Percentiles rank a stretch among this genome's conserved stretches.
phyloP scores from a whole-genome alignment of 64 coral and sea anemone genomes.

The Actinia tenebrosa region DNA sequence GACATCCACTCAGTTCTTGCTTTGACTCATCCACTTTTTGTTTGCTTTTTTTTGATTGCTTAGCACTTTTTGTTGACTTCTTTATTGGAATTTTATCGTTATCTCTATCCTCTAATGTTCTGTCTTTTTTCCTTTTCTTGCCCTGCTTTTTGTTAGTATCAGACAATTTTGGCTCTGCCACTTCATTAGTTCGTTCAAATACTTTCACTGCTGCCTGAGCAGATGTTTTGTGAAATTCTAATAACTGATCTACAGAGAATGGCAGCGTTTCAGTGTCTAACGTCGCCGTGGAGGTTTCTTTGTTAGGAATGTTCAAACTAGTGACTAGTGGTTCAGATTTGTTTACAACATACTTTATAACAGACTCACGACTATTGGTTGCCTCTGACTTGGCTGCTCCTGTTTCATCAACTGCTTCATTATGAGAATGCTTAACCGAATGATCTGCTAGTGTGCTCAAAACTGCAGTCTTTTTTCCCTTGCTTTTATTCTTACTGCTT shows the following conservation, averaged over 20 bases:
- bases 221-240: conserved; percentile 33
- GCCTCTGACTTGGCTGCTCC: neutral
- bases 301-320: neutral
- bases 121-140: conserved; percentile 25
- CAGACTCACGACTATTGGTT: neutral
- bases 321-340: neutral
- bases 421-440: neutral
- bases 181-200: neutral
- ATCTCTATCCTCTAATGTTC: neutral
- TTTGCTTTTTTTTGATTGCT: neutral
- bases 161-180: neutral
- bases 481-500: neutral
- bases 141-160: conserved; percentile 6
- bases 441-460: neutral
- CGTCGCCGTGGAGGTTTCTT: neutral
- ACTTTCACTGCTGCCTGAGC: conserved; percentile 18
- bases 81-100: neutral
- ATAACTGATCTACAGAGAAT: conserved; percentile 12
- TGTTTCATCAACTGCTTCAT: neutral
- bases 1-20: neutral
- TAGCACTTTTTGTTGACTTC: neutral
- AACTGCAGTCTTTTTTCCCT: neutral
- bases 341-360: conserved; percentile 4
- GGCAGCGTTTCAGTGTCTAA: neutral
- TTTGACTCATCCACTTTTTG: neutral